A percentile compares a stretch with the other conserved stretches of the same genome.
Evolutionary conservation across 2,113 vertebrate species (phyloP).

Genomic region (Gasterosteus aculeatus): DNA sequence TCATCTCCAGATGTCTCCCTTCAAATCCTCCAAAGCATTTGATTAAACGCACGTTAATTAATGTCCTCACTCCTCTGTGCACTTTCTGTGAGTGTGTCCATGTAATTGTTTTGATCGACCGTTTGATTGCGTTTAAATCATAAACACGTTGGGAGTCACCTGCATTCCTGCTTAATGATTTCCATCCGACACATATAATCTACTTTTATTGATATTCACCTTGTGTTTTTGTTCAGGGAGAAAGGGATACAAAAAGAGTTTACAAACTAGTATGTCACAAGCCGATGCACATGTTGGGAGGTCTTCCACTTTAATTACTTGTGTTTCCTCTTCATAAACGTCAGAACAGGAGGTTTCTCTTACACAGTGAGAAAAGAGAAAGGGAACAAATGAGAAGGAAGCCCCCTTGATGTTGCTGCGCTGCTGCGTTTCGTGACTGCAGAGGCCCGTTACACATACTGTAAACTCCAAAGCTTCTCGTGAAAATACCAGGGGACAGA

Average conservation of each 20-base stretch:
- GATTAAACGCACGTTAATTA: constrained; percentile 81
- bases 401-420: constrained; percentile 42
- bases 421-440: constrained; percentile 54
- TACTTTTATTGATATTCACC: constrained; percentile 70
- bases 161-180: constrained; percentile 75
- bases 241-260: constrained; percentile 56
- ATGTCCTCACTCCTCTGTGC: constrained; percentile 64
- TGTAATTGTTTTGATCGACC: constrained; percentile 46
- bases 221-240: constrained; percentile 65
- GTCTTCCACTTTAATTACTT: constrained; percentile 74
- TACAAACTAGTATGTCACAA: constrained; percentile 69
- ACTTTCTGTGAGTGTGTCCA: constrained; percentile 31
- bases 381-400: constrained; percentile 10
- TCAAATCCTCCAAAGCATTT: constrained; percentile 72
- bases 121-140: constrained; percentile 32
- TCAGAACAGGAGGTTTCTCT: constrained; percentile 58
- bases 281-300: constrained; percentile 66
- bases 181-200: constrained; percentile 72
- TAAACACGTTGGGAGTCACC: constrained; percentile 65
- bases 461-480: constrained; percentile 58
- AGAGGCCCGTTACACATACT: constrained; percentile 32
- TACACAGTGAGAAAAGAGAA: constrained; percentile 23
- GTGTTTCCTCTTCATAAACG: constrained; percentile 74
- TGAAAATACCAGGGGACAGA: constrained; percentile 62
- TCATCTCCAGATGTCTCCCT: constrained; percentile 79